These are phyloP conservation scores for Labeo catla DNA, from an alignment of 2,113 vertebrate genomes.

Conservation along the genomic window DNA sequence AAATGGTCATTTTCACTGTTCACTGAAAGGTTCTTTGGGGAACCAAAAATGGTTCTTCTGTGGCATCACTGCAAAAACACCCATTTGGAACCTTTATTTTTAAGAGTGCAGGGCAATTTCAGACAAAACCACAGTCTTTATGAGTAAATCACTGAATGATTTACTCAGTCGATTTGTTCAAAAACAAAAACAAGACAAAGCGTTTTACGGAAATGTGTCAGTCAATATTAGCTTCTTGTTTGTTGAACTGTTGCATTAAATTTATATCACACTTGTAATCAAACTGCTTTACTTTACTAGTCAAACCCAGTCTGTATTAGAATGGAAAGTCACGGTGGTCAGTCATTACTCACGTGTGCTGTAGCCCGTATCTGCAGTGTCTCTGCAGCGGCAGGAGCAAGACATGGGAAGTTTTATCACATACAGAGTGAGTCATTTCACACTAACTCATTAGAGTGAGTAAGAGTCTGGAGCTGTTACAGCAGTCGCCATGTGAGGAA, in stretches of 20 bases:
- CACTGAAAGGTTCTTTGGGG: too few species aligned
- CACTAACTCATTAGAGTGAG: background rate
- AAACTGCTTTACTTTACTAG: too few species aligned
- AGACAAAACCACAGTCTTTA: background rate
- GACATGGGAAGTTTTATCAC: background rate
- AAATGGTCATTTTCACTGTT: too few species aligned
- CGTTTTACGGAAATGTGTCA: too few species aligned
- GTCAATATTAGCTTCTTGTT: too few species aligned
- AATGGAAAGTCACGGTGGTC: background rate
- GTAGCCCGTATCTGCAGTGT: background rate
- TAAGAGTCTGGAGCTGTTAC: background rate
- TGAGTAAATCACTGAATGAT: background rate
- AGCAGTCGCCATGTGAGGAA: background rate
- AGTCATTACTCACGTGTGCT: background rate
- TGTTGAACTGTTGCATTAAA: too few species aligned
- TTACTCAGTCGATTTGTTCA: background rate
- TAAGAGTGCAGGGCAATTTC: background rate
- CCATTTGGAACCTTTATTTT: too few species aligned
- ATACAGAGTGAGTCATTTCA: background rate
- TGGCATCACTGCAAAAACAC: too few species aligned
- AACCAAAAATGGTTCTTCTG: too few species aligned
- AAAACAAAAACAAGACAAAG: background rate
- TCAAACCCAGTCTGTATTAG: background rate
- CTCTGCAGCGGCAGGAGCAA: background rate
- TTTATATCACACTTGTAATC: too few species aligned